Base-by-base conservation (phyloP, 2,113 vertebrate species). In the Lampris incognitus region DNA sequence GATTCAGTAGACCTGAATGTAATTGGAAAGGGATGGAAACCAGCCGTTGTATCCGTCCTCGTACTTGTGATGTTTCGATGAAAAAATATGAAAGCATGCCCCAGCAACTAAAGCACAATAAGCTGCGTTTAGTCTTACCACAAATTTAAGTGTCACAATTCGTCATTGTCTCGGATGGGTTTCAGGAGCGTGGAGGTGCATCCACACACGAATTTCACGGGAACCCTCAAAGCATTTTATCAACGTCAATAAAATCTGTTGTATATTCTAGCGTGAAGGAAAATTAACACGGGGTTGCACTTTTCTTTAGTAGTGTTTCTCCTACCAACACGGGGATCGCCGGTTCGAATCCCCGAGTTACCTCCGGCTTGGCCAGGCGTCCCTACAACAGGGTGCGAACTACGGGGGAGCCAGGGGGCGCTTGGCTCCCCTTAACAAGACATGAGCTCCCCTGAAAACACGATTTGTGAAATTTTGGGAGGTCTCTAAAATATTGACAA, bases 1-100 rank as follows among this genome's bases (percentile, higher is more conserved):
- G 87, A 89, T 90, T 82, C 80, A 82, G 74, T 89, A 86, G 87
- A 89, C 83, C 79, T 50, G 55, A 36, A 78, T 74, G 70, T 87
- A 83, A 77, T 72, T 46, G 57, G 66, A 81, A 70, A 61, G 62
- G 77, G 24, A 24, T 24, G 24, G 24, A 24, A 24, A 70, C 70
- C 57, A 46, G 0, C 69, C 61, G 41, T 6, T 75, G 82, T 70
- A 37, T 55, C 80, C 72, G 79, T 72, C 72, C 68, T 69, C 55
- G 24, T 24, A 39, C 39, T 40, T 54, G 60, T 55, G 63, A 72
- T 7, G 70, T 44, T 40, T 72, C 64, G 67, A 52, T 39, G 7
- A 67, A 68, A 74, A 52, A 67, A 64, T 24, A 72, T 56, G 13
- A 75, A 69, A 49, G 70, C 50, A 38, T 10, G 39, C 2, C 39